These are phyloP conservation scores for Ctenosaura bakeri DNA, from an alignment of 2,797 vertebrate genomes.

Conservation along the genomic window DNA sequence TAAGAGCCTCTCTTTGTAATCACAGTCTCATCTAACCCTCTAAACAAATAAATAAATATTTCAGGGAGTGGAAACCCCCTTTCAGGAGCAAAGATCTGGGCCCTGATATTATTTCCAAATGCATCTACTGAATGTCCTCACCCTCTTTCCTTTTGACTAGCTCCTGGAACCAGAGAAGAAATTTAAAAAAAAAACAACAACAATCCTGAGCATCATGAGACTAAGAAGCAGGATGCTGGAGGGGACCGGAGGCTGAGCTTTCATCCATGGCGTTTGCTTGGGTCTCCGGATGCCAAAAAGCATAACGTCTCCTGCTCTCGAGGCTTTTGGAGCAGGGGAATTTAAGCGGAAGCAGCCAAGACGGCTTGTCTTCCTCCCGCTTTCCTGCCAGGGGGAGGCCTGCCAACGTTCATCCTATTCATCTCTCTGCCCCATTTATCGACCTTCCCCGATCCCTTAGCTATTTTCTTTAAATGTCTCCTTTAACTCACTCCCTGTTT, in stretches of 20 bases:
- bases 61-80: too few relatives aligned
- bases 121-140: not conserved
- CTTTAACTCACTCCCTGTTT: not conserved
- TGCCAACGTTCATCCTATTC: not conserved
- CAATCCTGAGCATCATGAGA: not conserved
- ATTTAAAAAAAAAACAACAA: not conserved
- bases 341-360: not conserved
- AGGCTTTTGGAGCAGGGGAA: not conserved
- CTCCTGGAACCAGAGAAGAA: not conserved
- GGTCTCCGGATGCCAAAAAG: not conserved
- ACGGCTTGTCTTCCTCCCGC: not conserved
- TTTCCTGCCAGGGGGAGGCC: not conserved
- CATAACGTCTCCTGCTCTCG: not conserved
- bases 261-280: not conserved
- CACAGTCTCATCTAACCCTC: too few relatives aligned
- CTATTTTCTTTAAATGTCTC: not conserved
- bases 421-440: not conserved
- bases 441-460: too few relatives aligned
- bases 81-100: too few relatives aligned
- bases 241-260: not conserved
- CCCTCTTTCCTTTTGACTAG: not conserved
- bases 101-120: not conserved
- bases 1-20: too few relatives aligned
- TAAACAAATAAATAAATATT: too few relatives aligned
- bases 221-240: not conserved